Percentiles rank a stretch among this genome's conserved stretches.
These are phyloP conservation scores for Eupithecia inturbata DNA, from an alignment of 2,888 invertebrate species.

Conservation along the genomic window DNA sequence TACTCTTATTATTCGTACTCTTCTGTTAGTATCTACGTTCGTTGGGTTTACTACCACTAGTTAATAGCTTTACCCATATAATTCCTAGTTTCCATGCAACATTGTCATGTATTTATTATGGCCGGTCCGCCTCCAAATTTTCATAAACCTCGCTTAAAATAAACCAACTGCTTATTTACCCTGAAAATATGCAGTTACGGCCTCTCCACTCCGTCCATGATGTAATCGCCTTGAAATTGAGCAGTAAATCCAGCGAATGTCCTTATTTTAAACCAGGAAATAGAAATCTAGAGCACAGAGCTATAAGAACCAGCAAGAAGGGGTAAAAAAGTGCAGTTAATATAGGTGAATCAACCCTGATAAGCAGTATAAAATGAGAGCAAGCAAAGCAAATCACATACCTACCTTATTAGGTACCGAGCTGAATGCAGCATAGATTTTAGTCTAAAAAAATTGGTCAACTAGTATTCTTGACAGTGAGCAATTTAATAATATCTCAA, in stretches of 20 bases:
- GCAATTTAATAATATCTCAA: too few species aligned
- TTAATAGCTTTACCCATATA: not conserved
- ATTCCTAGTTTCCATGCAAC: not conserved
- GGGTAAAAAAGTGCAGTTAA: not conserved
- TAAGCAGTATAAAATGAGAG: not conserved
- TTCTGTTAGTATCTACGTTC: not conserved
- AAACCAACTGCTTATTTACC: conserved; percentile 27
- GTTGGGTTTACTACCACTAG: not conserved
- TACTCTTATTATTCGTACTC: not conserved
- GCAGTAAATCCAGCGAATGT: conserved; percentile 60
- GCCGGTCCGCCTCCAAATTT: conserved; percentile 13
- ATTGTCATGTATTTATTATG: not conserved
- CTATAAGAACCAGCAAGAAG: not conserved
- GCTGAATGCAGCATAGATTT: not conserved
- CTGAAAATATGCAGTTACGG: conserved; percentile 39
- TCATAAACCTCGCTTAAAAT: conserved; percentile 28
- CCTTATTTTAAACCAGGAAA: conserved; percentile 54
- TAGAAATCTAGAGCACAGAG: not conserved
- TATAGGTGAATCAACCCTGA: not conserved
- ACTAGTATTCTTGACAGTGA: not conserved
- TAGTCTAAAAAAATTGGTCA: not conserved
- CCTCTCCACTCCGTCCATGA: conserved; percentile 42
- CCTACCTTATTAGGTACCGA: too few species aligned
- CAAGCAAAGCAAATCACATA: not conserved
- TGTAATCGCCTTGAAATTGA: conserved; percentile 57